phyloP scores from a whole-genome alignment of 2,888 invertebrate species.

The Saturnia pavonia region DNA sequence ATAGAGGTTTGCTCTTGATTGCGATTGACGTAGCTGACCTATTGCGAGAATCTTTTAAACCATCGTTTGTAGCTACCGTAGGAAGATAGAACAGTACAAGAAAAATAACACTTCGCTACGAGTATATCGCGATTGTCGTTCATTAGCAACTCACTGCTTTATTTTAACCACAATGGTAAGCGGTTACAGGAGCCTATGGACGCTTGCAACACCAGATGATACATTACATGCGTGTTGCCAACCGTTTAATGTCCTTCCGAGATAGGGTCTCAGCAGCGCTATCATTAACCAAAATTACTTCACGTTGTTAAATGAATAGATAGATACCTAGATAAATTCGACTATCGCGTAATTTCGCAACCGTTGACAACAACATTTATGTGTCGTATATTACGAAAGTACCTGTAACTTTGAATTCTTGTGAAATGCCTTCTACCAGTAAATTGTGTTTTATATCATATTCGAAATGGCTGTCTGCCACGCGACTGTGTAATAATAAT shows the following conservation, averaged over 20 bases:
- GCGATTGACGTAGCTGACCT: neutral
- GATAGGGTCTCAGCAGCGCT: too few relatives aligned
- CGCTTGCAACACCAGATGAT: too few relatives aligned
- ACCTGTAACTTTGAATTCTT: slow-evolving; percentile 2
- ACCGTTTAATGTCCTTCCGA: too few relatives aligned
- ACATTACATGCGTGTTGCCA: neutral
- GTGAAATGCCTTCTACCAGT: slow-evolving; percentile 1
- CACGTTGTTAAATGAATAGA: neutral
- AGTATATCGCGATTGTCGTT: too few relatives aligned
- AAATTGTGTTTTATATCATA: slow-evolving; percentile 5
- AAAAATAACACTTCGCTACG: too few relatives aligned
- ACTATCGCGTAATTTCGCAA: neutral
- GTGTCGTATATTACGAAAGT: slow-evolving; percentile 1
- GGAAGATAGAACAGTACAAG: neutral
- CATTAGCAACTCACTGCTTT: too few relatives aligned
- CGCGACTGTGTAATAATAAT: neutral
- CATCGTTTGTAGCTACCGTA: neutral
- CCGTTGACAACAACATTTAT: neutral
- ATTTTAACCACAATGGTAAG: too few relatives aligned
- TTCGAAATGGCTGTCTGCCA: slow-evolving; percentile 1
- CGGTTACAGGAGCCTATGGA: too few relatives aligned
- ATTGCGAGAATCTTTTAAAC: neutral
- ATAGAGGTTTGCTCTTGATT: neutral
- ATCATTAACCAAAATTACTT: neutral
- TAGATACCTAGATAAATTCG: neutral